A percentile compares a stretch with the other conserved stretches of the same genome.
phyloP scores from a whole-genome alignment of 2,888 invertebrate genomes.

The Lumbricus terrestris region DNA sequence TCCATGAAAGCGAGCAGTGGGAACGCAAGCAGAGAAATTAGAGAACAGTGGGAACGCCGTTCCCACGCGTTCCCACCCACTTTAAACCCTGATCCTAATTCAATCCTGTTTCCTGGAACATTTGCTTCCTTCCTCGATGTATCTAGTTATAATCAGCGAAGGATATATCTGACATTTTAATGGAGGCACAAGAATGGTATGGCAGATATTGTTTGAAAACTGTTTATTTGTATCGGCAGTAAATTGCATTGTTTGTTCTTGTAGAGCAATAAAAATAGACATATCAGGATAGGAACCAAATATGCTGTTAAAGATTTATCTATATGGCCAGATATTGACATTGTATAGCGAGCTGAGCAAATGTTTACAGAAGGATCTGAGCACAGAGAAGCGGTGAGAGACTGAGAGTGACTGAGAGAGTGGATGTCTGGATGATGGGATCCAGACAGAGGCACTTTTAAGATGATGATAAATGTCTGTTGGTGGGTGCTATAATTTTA shows the following conservation, averaged over 20 bases:
- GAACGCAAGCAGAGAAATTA: no score
- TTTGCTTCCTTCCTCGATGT: not conserved
- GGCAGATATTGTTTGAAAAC: not conserved
- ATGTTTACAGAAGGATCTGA: constrained; percentile 10
- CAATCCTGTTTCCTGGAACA: not conserved
- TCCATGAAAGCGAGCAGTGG: no score
- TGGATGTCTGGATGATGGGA: not conserved
- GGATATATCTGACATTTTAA: not conserved
- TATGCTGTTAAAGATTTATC: constrained; percentile 13
- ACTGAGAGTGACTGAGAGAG: not conserved
- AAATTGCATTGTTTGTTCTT: not conserved
- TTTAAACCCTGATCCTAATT: no score
- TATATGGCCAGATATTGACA: not conserved
- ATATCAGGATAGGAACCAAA: not conserved
- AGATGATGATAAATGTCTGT: constrained; percentile 18
- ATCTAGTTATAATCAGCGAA: not conserved
- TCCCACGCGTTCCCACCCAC: no score
- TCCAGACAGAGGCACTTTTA: constrained; percentile 9
- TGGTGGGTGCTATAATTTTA: constrained; percentile 6
- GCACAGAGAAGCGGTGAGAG: not conserved
- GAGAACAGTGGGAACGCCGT: no score
- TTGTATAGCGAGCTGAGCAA: not conserved
- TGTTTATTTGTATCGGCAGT: not conserved
- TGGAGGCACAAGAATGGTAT: not conserved
- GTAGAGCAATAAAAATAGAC: not conserved